These are phyloP conservation scores for Lacanobia wlatinum DNA, from an alignment of 2,888 invertebrate species.

Conservation along the genomic window DNA sequence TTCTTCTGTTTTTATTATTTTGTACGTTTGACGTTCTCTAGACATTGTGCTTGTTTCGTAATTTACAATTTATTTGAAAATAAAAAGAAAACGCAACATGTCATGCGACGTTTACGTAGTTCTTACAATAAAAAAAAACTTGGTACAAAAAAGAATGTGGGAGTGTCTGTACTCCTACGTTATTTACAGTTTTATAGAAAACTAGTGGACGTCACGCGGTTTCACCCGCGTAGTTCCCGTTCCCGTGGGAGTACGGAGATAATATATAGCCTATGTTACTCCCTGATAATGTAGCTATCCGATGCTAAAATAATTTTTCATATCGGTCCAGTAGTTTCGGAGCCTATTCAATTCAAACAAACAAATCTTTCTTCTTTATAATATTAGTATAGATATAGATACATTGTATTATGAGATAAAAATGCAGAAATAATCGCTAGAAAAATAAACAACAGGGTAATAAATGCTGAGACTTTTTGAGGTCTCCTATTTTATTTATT, in stretches of 20 bases:
- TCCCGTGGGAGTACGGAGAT: no score
- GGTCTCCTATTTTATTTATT: no score
- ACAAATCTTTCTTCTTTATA: no score
- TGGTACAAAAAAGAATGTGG: not conserved
- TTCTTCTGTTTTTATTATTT: slow-evolving; percentile 30
- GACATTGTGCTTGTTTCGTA: slow-evolving; percentile 29
- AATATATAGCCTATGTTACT: no score
- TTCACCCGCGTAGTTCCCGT: no score
- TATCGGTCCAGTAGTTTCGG: no score
- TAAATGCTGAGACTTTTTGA: not conserved
- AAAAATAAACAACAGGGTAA: no score
- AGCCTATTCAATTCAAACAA: no score
- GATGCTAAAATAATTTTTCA: no score
- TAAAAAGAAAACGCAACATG: slow-evolving; percentile 3
- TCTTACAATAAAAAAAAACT: slow-evolving; percentile 1
- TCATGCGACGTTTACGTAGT: slow-evolving; percentile 9
- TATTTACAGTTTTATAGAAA: slow-evolving; percentile 1
- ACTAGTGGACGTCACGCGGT: no score
- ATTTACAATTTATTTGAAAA: slow-evolving; percentile 41
- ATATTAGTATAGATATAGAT: no score
- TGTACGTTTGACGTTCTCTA: slow-evolving; percentile 24
- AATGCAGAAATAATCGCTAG: not conserved
- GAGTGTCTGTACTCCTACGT: slow-evolving; percentile 16
- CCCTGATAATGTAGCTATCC: no score
- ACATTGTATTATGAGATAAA: not conserved